Percentiles rank a stretch among this genome's conserved stretches.
Conservation (phyloP, 2,113 vertebrate genomes). For the Copsychus sechellarum region DNA sequence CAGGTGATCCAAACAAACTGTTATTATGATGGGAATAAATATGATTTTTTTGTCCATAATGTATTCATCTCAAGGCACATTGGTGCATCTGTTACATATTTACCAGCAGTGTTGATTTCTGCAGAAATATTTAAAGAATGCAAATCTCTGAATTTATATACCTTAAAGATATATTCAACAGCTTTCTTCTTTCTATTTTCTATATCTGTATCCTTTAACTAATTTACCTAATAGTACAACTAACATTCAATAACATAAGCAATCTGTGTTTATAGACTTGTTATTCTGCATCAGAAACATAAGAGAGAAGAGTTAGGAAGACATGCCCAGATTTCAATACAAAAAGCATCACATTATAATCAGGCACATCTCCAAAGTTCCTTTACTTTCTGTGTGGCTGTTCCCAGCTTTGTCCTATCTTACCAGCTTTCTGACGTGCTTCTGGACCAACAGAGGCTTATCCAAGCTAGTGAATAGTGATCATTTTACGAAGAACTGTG, state of each 20-base stretch:
- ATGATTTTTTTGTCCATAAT: slow-evolving; percentile 59
- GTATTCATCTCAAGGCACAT: slow-evolving; percentile 63
- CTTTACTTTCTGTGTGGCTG: neutral
- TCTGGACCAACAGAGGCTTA: neutral
- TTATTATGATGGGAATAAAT: slow-evolving; percentile 65
- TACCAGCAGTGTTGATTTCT: slow-evolving; percentile 12
- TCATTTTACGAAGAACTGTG: neutral
- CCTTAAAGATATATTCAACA: neutral
- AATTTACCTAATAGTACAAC: neutral
- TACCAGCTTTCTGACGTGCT: neutral
- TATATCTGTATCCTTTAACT: neutral
- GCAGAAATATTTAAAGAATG: neutral
- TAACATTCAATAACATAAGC: neutral
- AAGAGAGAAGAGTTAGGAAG: neutral
- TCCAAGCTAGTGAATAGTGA: neutral
- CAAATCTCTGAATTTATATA: neutral
- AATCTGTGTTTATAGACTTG: neutral
- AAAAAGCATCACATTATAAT: neutral
- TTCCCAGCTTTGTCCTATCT: neutral
- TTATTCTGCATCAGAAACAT: neutral
- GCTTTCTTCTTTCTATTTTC: neutral
- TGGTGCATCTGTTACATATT: slow-evolving; percentile 67
- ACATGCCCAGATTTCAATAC: neutral
- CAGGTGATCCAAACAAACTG: slow-evolving; percentile 75
- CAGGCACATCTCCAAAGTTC: neutral